Evolutionary conservation across 2,888 invertebrate genomes (phyloP), one percentile per base, ranked within the genome.

Genomic region (Sphecodes monilicornis): DNA sequence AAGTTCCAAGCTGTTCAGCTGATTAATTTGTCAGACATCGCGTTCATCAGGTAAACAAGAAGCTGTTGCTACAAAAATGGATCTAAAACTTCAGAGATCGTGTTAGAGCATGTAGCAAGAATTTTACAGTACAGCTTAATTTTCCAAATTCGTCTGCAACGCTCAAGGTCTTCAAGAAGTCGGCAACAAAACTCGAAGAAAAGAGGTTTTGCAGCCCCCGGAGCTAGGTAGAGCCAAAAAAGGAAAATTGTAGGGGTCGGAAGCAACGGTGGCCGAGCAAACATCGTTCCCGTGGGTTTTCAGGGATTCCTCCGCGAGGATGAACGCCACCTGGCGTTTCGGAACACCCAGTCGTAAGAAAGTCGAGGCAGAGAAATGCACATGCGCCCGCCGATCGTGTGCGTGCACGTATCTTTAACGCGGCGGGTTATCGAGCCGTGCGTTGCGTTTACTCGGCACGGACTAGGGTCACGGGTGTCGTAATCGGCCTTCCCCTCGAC

Each of bases 381-480:
- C 70, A 41, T 77, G 69, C 70, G 69, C 69, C 13, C 26, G 39
- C n/a, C 71, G 41, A 41, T 70, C 77, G 29, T 77, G 71, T 71
- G 57, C 71, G 71, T 71, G 43, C 70, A 60, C 43, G 70, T 77
- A 71, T 71, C 32, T 57, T 57, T 41, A 46, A 66, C 64, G 54
- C 43, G 64, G 26, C 26, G 36, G 75, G 80, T 77, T 76, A 88
- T 83, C 76, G 75, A 74, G 76, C 64, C 57, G 64, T 64, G 77
- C 60, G 71, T 74, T 87, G 80, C 70, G 69, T 79, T n/a, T 46
- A 39, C 41, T 36, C 70, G 64, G 32, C 72, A 78, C 22, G 73
- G 11, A 22, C 5, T 36, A 57, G 84, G 74, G 76, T 86, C 78
- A 78, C 82, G 84, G 81, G 84, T 84, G 87, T 87, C 86, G 86